These are phyloP conservation scores for Gonatopus flavifemur DNA, from an alignment of 1,140 invertebrate species.

Conservation along the genomic window DNA sequence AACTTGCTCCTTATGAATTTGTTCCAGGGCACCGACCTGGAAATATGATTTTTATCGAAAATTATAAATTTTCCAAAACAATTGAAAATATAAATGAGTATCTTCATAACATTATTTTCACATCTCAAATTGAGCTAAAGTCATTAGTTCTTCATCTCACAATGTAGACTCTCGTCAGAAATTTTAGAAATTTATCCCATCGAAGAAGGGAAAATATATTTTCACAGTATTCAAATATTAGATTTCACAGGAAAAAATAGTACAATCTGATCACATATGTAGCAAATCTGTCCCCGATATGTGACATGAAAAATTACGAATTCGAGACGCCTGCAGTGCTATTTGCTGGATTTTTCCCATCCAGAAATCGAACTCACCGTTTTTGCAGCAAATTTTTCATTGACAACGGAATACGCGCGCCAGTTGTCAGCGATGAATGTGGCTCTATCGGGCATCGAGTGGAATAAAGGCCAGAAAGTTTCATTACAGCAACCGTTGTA, in stretches of 20 bases:
- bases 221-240: too few species aligned
- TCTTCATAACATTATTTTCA: too few species aligned
- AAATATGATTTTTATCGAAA: too few species aligned
- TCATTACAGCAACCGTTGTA: slow-evolving; percentile 93
- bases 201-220: too few species aligned
- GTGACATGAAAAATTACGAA: too few species aligned
- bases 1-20: slow-evolving; percentile 63
- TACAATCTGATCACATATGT: neutral
- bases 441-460: slow-evolving; percentile 84
- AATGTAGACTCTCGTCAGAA: too few species aligned
- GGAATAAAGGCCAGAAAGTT: slow-evolving; percentile 89
- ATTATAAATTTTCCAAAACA: neutral
- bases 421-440: slow-evolving; percentile 79
- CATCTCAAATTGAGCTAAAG: too few species aligned
- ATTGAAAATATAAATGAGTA: neutral
- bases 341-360: too few species aligned
- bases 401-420: slow-evolving; percentile 79
- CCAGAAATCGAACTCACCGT: slow-evolving; percentile 59
- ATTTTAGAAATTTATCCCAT: too few species aligned
- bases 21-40: slow-evolving; percentile 65
- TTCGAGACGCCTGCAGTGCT: too few species aligned
- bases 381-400: slow-evolving; percentile 79
- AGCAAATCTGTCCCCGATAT: too few species aligned
- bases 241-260: neutral
- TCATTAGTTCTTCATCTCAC: too few species aligned